Conservation (phyloP, 2,888 invertebrate genomes). For the Dioctria linearis region DNA sequence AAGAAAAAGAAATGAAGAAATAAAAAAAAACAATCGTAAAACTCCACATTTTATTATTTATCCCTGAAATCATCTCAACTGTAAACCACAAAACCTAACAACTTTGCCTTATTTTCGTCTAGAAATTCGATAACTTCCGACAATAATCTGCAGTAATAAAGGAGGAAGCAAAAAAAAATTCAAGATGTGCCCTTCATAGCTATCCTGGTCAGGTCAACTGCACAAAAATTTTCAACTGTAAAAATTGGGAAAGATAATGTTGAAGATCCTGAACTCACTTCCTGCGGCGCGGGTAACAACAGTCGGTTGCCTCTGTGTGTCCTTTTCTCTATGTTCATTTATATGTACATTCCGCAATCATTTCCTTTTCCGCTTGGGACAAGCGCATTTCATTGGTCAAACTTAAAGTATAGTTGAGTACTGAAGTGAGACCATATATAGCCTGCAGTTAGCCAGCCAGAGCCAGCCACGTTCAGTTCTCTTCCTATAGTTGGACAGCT, state of each 20-base stretch:
- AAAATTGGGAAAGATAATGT: conserved; percentile 29
- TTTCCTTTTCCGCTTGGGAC: conserved; percentile 23
- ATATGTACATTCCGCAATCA: background rate
- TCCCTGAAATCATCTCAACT: background rate
- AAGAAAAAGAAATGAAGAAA: conserved; percentile 7
- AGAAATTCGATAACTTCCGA: conserved; percentile 34
- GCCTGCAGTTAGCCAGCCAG: background rate
- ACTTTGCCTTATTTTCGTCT: background rate
- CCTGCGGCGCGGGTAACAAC: background rate
- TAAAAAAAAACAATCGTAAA: conserved; percentile 36
- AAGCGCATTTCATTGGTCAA: conserved; percentile 27
- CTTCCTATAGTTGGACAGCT: background rate
- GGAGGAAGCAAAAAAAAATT: background rate
- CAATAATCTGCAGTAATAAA: conserved; percentile 38
- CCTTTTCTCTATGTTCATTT: background rate
- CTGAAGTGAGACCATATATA: background rate
- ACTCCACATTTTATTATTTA: conserved; percentile 15
- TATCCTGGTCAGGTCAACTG: conserved; percentile 11
- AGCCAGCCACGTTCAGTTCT: too few relatives aligned
- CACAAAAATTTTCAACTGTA: conserved; percentile 9
- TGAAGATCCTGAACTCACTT: background rate
- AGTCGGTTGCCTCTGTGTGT: background rate
- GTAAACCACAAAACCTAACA: conserved; percentile 24
- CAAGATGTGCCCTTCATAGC: conserved; percentile 33
- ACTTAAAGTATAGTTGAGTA: background rate